These are phyloP conservation scores for Brassicogethes aeneus DNA, from an alignment of 2,888 invertebrate species.

Conservation along the genomic window DNA sequence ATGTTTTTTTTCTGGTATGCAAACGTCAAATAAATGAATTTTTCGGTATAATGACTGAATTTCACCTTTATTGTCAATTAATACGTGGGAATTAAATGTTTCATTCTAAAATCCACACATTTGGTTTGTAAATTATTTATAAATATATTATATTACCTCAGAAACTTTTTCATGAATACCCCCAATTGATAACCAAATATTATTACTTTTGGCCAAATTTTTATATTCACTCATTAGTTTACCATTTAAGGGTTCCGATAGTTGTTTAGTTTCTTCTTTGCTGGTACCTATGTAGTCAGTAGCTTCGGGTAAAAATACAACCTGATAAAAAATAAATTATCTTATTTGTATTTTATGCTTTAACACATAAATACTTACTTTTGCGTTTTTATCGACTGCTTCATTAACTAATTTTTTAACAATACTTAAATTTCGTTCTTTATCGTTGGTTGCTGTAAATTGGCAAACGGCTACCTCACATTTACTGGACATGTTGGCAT, in stretches of 20 bases:
- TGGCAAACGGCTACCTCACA: conserved; percentile 40
- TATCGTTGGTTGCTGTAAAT: conserved; percentile 48
- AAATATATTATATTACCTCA: conserved; percentile 21
- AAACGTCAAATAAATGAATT: conserved; percentile 87
- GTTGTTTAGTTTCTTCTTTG: conserved; percentile 54
- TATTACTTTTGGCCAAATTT: conserved; percentile 59
- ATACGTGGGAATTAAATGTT: conserved; percentile 54
- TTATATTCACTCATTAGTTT: conserved; percentile 58
- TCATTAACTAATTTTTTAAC: conserved; percentile 55
- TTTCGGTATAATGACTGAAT: conserved; percentile 76
- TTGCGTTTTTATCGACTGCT: conserved; percentile 58
- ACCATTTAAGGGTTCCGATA: conserved; percentile 69
- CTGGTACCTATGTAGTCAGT: conserved; percentile 82
- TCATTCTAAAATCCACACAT: too few relatives aligned
- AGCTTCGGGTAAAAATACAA: conserved; percentile 92
- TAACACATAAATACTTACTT: conserved; percentile 55
- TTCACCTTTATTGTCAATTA: conserved; percentile 70
- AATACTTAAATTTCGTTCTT: conserved; percentile 59
- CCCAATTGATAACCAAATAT: conserved; percentile 90
- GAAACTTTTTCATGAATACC: conserved; percentile 69
- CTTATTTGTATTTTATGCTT: too few relatives aligned
- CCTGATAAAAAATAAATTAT: conserved; percentile 44
- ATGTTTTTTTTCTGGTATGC: conserved; percentile 68
- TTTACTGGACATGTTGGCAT: conserved; percentile 9
- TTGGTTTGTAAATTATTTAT: too few relatives aligned